Base-by-base conservation (phyloP, 2,888 invertebrate genomes). In the Cyaniris semiargus region DNA sequence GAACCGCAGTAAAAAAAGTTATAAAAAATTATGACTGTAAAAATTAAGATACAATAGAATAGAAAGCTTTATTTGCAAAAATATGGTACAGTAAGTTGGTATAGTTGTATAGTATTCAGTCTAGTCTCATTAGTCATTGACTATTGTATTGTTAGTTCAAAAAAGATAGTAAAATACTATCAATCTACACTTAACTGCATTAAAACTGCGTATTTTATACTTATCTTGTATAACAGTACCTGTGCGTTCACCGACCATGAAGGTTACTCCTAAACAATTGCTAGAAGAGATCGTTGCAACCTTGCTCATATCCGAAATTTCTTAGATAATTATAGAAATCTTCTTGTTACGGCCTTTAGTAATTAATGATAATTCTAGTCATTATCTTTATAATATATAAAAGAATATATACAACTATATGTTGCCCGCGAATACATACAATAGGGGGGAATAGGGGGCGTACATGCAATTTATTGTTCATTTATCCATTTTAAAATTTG, bases 261-360 rank as follows among this genome's bases (percentile, higher is more conserved):
- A 81, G 81, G 81, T 76, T 80, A 38, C 53, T 72, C 76, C 75
- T 78, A 76, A 80, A 80, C 80, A 76, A 70, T 77, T 76, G 77
- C 79, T 48, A 77, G 78, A 72, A 70, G 79, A 80, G 80, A 82
- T 82, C 78, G 75, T n/a, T 79, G 70, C 78, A 80, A 78, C 84
- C 84, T 84, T 82, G 82, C 38, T 1, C 21, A 77, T 79, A 82
- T 85, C 85, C 85, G 81, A 80, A 77, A 81, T 83, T 82, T 82
- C 81, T 79, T 78, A 74, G 71, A 78, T 79, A 78, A 44, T 78
- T 80, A 80, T 81, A 80, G 80, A 81, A 82, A 82, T 80, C 76
- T 56, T 76, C 71, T 70, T 48, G 48, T 74, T 76, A 23, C 18
- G 72, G 44, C 74, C 48, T 74, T 44, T 15, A 38, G 21, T 71